Conservation (phyloP, 2,888 invertebrate genomes). For the Entomobrya multifasciata region DNA sequence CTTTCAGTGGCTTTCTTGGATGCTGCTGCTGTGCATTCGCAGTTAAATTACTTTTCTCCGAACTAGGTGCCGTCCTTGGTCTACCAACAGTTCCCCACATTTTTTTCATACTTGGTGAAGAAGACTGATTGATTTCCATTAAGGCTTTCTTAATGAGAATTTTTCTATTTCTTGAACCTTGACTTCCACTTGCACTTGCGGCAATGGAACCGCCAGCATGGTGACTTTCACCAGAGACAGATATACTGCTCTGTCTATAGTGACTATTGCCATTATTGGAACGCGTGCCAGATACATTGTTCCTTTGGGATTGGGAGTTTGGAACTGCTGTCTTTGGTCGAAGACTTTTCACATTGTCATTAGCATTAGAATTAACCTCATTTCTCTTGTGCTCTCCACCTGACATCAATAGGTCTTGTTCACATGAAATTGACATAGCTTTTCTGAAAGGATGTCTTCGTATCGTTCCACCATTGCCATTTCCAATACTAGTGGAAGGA, state of each 20-base stretch:
- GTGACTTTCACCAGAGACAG: constrained; percentile 49
- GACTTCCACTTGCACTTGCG: constrained; percentile 46
- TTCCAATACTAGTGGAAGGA: neutral
- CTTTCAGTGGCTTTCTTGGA: constrained; percentile 66
- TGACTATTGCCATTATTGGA: constrained; percentile 50
- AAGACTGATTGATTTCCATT: constrained; percentile 77
- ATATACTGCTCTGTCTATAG: constrained; percentile 18
- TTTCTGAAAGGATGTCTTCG: constrained; percentile 71
- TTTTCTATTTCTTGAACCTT: constrained; percentile 77
- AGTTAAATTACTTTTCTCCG: constrained; percentile 46
- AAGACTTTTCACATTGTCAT: constrained; percentile 62
- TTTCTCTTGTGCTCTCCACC: constrained; percentile 52
- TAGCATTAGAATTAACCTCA: constrained; percentile 71
- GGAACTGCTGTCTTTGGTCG: constrained; percentile 72
- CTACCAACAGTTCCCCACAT: constrained; percentile 70
- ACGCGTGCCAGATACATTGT: constrained; percentile 51
- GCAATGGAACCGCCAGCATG: neutral
- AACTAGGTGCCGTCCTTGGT: constrained; percentile 77
- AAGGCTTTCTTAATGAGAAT: constrained; percentile 78
- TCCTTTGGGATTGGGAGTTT: constrained; percentile 12
- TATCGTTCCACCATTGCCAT: too few species aligned
- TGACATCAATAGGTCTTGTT: constrained; percentile 75
- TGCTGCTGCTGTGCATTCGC: constrained; percentile 30
- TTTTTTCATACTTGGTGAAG: constrained; percentile 55
- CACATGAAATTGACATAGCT: constrained; percentile 78